These are phyloP conservation scores for Morus bassanus DNA, from an alignment of 2,797 vertebrate genomes.

Conservation along the genomic window DNA sequence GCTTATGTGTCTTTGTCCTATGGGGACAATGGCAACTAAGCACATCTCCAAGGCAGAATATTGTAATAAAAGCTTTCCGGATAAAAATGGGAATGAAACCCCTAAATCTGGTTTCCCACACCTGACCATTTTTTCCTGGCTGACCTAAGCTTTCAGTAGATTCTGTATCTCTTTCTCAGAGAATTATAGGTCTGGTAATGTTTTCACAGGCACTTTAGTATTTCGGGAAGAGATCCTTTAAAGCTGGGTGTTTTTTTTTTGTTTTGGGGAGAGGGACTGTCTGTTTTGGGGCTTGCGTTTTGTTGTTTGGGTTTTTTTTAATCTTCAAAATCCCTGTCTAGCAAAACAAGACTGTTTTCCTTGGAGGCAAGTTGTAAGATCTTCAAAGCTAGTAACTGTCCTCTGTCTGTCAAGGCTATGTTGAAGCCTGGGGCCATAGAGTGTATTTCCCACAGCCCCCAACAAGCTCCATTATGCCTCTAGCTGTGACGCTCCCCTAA, in stretches of 20 bases:
- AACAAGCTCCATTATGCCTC: not conserved
- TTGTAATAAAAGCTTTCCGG: not conserved
- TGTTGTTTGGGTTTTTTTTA: not conserved
- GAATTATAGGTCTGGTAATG: not conserved
- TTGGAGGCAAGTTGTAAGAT: not conserved
- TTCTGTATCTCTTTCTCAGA: not conserved
- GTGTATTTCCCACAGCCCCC: not conserved
- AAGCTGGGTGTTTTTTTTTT: not conserved
- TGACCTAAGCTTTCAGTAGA: not conserved
- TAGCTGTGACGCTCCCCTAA: not conserved
- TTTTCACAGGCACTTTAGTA: not conserved
- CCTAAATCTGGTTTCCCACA: not conserved
- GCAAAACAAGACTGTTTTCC: not conserved
- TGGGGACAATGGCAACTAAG: not conserved
- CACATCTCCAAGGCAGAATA: not conserved
- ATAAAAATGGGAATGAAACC: not conserved
- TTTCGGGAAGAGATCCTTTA: not conserved
- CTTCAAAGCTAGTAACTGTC: slow-evolving; percentile 25
- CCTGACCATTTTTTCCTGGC: not conserved
- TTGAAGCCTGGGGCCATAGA: not conserved
- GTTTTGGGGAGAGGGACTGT: not conserved
- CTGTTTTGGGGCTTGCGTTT: not conserved
- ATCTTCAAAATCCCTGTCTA: not conserved
- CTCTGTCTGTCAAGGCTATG: not conserved
- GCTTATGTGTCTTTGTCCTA: not conserved